Evolutionary conservation across 2,888 invertebrate genomes (phyloP), one percentile per base, ranked within the genome.

Genomic region (Nesidiocoris tenuis): DNA sequence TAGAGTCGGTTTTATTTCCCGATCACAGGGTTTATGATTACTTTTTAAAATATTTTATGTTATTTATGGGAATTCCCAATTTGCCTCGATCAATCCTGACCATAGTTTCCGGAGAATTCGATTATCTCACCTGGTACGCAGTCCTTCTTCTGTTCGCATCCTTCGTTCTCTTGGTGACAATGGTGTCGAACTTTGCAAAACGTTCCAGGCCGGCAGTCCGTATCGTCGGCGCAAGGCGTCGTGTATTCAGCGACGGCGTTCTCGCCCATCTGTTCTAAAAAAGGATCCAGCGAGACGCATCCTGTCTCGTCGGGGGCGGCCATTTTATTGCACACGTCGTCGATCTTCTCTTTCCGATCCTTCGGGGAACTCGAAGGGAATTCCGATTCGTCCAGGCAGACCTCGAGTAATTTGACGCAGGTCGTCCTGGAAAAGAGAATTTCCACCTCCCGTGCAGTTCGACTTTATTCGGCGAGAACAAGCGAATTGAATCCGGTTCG

Each of bases 281-380:
- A 72, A 17, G 72, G 72, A 1, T 72, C 72, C 21, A 72, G 22
- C 0, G 72, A 72, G 19, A 72, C 72, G 54, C 72, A 72, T n/a
- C 39, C 39, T 19, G n/a, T 54, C 16, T 72, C 72, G 54, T 72
- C 72, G 2, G 72, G 54, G 9, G 72, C n/a, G 1, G 65, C 65
- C 7, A 72, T 61, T 25, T 72, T 72, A 39, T 61, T 25, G 21
- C 72, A 72, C 23, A 72, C 61, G 25, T 72, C 72, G 5, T 18
- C 21, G 54, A 72, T 72, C 19, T 72, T 72, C n/a, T n/a, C n/a
- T 59, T 59, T 59, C 5, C 59, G 59, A 5, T 5, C 7, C 22
- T 21, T 72, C 16, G 17, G 17, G 2, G n/a, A 9, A n/a, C 22
- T 1, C 1, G 22, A 2, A 9, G 22, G 22, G 39, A 39, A 39